These are phyloP conservation scores for Pelosia muscerda DNA, from an alignment of 2,888 invertebrate genomes.

Conservation along the genomic window DNA sequence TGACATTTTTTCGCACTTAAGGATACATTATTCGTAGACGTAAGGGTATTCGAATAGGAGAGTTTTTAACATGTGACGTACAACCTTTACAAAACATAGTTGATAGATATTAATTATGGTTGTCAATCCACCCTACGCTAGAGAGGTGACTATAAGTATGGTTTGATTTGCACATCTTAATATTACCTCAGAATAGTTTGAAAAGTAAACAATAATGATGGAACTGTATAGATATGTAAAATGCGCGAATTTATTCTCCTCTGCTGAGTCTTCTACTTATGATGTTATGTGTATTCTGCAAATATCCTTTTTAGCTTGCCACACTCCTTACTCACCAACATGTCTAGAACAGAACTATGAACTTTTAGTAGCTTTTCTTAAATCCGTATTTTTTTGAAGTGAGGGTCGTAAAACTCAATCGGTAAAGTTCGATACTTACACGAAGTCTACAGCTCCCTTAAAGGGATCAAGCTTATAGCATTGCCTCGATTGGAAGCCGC, in stretches of 20 bases:
- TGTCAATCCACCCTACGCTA: too few species aligned
- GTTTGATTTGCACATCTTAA: too few species aligned
- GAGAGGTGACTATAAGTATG: too few species aligned
- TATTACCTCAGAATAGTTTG: too few species aligned
- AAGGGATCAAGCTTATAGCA: conserved; percentile 53
- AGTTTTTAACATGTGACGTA: too few species aligned
- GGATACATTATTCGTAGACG: too few species aligned
- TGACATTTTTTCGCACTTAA: too few species aligned
- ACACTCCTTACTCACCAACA: not conserved
- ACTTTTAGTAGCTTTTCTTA: not conserved
- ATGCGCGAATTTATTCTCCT: not conserved
- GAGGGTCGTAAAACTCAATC: conserved; percentile 45
- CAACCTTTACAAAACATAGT: too few species aligned
- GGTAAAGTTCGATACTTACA: conserved; percentile 42
- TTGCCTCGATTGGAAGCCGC: conserved; percentile 61
- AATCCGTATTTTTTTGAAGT: conserved; percentile 30
- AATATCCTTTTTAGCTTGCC: not conserved
- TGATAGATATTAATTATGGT: too few species aligned
- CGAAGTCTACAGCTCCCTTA: conserved; percentile 37
- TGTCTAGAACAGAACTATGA: not conserved
- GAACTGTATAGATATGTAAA: not conserved
- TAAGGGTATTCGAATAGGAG: too few species aligned
- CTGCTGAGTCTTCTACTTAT: not conserved
- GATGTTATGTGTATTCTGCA: not conserved
- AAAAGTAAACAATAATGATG: too few species aligned